Evolutionary conservation across 2,797 vertebrate species (phyloP).

Genomic region (Macrochelys suwanniensis): DNA sequence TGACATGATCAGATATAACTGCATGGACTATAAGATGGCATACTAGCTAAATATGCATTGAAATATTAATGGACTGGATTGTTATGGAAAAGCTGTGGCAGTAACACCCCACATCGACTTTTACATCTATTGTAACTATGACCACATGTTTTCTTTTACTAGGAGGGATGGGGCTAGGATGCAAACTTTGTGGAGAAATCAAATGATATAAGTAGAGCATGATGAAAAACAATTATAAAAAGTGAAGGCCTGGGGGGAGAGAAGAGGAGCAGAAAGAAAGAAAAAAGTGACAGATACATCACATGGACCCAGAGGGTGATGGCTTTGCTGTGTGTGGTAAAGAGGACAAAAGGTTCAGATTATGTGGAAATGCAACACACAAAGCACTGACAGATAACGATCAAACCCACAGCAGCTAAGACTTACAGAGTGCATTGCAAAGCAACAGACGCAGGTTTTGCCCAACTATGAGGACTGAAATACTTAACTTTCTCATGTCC

Average conservation of each 20-base stretch:
- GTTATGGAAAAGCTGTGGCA: neutral
- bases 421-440: neutral
- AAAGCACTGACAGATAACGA: neutral
- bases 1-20: constrained; percentile 6
- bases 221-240: constrained; percentile 48
- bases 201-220: neutral
- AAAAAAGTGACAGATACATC: neutral
- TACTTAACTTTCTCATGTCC: neutral
- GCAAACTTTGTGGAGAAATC: neutral
- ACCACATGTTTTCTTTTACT: neutral
- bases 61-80: neutral
- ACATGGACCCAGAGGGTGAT: neutral
- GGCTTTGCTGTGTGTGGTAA: neutral
- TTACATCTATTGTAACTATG: neutral
- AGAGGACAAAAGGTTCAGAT: neutral
- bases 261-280: constrained; percentile 37
- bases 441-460: neutral
- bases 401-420: constrained; percentile 2
- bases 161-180: neutral
- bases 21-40: constrained; percentile 54
- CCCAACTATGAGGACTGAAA: neutral
- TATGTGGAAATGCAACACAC: constrained; percentile 16
- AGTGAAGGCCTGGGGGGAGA: constrained; percentile 20
- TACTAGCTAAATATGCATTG: constrained; percentile 34
- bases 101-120: neutral